Evolutionary conservation across 2,888 invertebrate species (phyloP).

Genomic region (Cosmopolites sordidus): DNA sequence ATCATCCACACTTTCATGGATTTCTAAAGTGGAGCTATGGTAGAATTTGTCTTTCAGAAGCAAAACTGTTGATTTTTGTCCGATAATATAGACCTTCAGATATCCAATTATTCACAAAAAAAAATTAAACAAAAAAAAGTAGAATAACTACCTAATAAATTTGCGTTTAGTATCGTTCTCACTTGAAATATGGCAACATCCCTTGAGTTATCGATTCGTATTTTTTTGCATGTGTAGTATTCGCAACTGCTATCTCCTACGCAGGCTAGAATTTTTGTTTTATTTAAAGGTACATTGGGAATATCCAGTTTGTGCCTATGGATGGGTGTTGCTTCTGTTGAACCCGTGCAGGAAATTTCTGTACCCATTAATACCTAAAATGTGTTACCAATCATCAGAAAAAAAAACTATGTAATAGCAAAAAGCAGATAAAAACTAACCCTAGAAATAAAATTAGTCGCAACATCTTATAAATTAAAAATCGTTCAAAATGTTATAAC

Average conservation of each 20-base stretch:
- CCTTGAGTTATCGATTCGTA: constrained; percentile 8
- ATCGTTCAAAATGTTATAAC: no score
- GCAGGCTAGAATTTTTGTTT: background rate
- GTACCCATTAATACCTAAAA: background rate
- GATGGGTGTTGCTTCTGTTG: background rate
- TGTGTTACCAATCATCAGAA: background rate
- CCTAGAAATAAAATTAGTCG: no score
- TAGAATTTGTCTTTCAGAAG: no score
- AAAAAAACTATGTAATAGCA: background rate
- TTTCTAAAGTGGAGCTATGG: no score
- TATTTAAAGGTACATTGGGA: background rate
- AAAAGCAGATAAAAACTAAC: background rate
- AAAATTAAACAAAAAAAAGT: no score
- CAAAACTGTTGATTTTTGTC: no score
- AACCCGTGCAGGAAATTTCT: background rate
- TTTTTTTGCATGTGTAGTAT: constrained; percentile 11
- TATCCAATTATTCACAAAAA: no score
- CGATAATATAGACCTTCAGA: no score
- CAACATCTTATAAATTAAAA: no score
- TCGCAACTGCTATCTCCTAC: background rate
- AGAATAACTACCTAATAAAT: constrained; percentile 14
- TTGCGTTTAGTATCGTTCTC: background rate
- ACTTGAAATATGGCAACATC: constrained; percentile 16
- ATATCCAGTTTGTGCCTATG: background rate
- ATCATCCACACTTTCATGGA: no score